phyloP scores from a whole-genome alignment of 2,888 invertebrate species.

The Thyatira batis region DNA sequence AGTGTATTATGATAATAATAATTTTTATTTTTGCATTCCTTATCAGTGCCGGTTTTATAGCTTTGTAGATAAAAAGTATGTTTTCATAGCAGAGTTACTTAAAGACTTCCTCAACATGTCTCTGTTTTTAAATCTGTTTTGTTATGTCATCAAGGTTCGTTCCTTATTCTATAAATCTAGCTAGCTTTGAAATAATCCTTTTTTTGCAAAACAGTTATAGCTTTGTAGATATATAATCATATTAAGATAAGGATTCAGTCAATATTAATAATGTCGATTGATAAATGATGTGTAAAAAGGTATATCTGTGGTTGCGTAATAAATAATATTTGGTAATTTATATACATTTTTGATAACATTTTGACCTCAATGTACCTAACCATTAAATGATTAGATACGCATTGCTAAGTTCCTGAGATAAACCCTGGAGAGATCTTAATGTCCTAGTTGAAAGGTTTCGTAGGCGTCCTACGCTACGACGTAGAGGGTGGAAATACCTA shows the following conservation, averaged over 20 bases:
- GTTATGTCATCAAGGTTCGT: no score
- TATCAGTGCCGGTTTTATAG: no score
- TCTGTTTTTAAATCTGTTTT: no score
- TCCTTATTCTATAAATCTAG: no score
- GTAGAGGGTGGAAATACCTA: not conserved
- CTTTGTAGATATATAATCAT: not conserved
- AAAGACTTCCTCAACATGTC: no score
- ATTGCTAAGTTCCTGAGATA: not conserved
- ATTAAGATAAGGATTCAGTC: not conserved
- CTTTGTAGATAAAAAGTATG: no score
- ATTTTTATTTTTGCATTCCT: no score
- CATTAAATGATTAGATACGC: not conserved
- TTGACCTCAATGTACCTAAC: not conserved
- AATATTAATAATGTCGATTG: constrained; percentile 1
- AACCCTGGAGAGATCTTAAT: not conserved
- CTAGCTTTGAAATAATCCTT: no score
- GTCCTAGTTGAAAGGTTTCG: not conserved
- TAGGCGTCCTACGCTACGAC: not conserved
- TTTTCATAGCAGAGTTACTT: no score
- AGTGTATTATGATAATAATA: no score
- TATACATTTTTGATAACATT: not conserved
- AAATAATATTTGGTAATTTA: not conserved
- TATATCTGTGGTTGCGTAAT: not conserved
- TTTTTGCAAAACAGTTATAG: no score
- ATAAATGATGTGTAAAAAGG: not conserved